A percentile compares a stretch with the other conserved stretches of the same genome.
Conservation (phyloP, 2,113 vertebrate genomes). For the Calyptommatus sinebrachiatus region DNA sequence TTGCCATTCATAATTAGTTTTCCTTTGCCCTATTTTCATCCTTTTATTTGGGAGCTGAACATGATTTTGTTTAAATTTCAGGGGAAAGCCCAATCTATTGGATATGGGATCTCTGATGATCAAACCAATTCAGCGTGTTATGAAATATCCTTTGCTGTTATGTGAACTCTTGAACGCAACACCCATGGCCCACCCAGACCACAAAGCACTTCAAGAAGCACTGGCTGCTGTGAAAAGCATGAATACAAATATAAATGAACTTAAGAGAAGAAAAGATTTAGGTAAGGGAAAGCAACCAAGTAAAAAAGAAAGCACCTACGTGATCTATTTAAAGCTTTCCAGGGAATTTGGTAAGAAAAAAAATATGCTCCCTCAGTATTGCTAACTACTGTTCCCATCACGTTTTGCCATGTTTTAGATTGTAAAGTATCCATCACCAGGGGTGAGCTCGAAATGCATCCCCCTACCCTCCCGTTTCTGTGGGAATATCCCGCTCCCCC, state of each 20-base stretch:
- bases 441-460: too few species aligned
- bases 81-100: slow-evolving; percentile 87
- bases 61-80: slow-evolving; percentile 56
- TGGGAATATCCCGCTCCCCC: too few species aligned
- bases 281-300: slow-evolving; percentile 70
- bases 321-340: not conserved
- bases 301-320: not conserved
- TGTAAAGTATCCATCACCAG: too few species aligned
- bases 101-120: slow-evolving; percentile 96
- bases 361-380: too few species aligned
- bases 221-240: slow-evolving; percentile 81
- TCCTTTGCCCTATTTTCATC: not conserved
- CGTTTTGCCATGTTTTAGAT: too few species aligned
- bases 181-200: slow-evolving; percentile 86
- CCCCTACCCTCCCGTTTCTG: too few species aligned
- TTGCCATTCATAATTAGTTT: not conserved
- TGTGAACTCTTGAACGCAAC: slow-evolving; percentile 88
- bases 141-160: slow-evolving; percentile 93
- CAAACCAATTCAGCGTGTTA: slow-evolving; percentile 94
- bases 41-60: not conserved
- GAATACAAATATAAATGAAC: slow-evolving; percentile 93
- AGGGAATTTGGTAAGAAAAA: too few species aligned
- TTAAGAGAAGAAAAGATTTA: slow-evolving; percentile 92
- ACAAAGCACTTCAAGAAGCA: slow-evolving; percentile 77
- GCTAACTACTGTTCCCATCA: not conserved